These are phyloP conservation scores for Limanda limanda DNA, from an alignment of 2,113 vertebrate genomes.

Conservation along the genomic window DNA sequence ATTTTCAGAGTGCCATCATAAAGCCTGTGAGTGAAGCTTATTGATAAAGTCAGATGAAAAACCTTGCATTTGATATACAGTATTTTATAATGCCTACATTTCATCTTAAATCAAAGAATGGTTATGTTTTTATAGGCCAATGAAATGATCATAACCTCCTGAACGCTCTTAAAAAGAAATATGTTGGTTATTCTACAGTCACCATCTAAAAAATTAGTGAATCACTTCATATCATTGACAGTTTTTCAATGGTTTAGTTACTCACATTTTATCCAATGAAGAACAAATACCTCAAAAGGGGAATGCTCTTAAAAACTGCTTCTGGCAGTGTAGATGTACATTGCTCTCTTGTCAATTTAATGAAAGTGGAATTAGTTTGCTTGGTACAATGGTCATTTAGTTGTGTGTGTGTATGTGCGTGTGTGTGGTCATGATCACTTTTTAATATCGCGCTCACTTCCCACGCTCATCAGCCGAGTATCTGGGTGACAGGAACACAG, in stretches of 20 bases:
- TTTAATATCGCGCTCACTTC: slow-evolving; percentile 48
- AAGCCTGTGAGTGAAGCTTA: neutral
- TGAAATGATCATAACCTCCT: neutral
- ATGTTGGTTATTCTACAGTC: neutral
- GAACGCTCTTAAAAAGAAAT: neutral
- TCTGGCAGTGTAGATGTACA: no score
- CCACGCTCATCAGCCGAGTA: slow-evolving; percentile 63
- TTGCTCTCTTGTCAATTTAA: no score
- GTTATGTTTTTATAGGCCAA: neutral
- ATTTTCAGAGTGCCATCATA: neutral
- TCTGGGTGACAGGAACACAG: slow-evolving; percentile 70
- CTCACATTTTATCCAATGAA: no score
- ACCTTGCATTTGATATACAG: neutral
- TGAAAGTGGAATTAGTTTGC: neutral
- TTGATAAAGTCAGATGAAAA: neutral
- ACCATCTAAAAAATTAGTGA: neutral
- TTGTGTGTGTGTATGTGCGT: no score
- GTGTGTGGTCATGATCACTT: slow-evolving; percentile 3
- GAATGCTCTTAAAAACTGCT: no score
- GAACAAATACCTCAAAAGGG: no score
- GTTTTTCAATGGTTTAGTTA: neutral
- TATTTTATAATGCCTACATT: neutral
- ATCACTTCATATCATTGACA: neutral
- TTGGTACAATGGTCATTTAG: neutral
- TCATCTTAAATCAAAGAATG: neutral